Conservation (phyloP, 92 coral and sea anemone genomes). For the Isaurus tuberculatus region DNA sequence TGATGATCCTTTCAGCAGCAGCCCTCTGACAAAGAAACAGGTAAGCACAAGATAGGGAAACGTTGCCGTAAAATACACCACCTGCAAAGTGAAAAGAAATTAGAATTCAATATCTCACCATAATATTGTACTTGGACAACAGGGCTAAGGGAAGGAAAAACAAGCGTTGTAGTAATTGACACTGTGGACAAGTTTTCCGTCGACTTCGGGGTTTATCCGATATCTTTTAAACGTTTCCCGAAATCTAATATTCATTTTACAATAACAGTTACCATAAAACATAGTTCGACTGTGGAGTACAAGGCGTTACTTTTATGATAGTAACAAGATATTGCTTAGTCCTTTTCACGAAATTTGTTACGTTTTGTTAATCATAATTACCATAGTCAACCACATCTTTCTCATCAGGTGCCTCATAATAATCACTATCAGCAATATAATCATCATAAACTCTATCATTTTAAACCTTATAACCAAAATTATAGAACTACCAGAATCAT, state of each 20-base stretch:
- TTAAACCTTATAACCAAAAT: neutral
- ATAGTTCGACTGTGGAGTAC: too few species aligned
- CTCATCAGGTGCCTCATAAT: neutral
- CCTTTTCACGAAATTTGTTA: too few species aligned
- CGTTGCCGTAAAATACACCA: slow-evolving; percentile 95
- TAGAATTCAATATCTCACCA: neutral
- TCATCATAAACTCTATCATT: neutral
- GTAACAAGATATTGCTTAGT: too few species aligned
- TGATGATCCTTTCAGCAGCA: slow-evolving; percentile 84
- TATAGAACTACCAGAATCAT: neutral
- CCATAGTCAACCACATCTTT: neutral
- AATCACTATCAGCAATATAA: neutral
- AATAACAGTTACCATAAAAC: too few species aligned
- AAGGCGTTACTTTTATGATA: too few species aligned
- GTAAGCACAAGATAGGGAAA: slow-evolving; percentile 89
- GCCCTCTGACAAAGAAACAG: slow-evolving; percentile 88
- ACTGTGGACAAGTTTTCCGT: too few species aligned
- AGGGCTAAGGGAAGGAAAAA: too few species aligned
- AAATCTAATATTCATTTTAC: too few species aligned
- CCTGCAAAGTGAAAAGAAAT: slow-evolving; percentile 50
- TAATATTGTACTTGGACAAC: neutral
- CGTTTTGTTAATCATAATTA: too few species aligned
- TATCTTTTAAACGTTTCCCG: too few species aligned
- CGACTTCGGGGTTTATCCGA: too few species aligned
- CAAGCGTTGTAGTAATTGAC: too few species aligned